A percentile compares a stretch with the other conserved stretches of the same genome.
These are phyloP conservation scores for Probaryconus sp. DNA, from an alignment of 1,140 invertebrate species.

Conservation along the genomic window DNA sequence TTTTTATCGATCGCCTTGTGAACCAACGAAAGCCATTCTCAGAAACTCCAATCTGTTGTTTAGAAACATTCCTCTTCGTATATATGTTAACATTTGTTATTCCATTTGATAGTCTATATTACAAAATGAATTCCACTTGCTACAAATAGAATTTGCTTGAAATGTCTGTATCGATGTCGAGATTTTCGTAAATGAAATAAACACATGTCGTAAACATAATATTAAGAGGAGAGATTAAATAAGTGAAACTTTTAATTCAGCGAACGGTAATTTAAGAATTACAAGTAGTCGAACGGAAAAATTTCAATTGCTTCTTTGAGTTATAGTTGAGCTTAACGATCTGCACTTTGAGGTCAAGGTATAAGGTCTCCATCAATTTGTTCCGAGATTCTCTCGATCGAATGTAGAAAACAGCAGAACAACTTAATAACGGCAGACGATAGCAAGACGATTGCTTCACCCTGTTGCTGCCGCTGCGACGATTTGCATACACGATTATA, in stretches of 20 bases:
- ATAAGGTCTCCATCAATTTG: slow-evolving; percentile 66
- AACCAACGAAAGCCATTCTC: neutral
- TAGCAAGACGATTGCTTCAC: slow-evolving; percentile 75
- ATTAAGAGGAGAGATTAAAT: slow-evolving; percentile 47
- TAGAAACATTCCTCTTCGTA: too few relatives aligned
- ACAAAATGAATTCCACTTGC: too few relatives aligned
- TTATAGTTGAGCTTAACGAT: slow-evolving; percentile 46
- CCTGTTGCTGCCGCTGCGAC: slow-evolving; percentile 67
- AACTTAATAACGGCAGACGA: slow-evolving; percentile 76
- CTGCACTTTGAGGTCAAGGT: slow-evolving; percentile 72
- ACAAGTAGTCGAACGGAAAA: slow-evolving; percentile 47
- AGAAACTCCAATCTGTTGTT: slow-evolving; percentile 11
- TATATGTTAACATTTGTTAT: too few relatives aligned
- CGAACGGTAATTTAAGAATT: slow-evolving; percentile 49
- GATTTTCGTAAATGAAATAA: too few relatives aligned
- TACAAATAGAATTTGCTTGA: too few relatives aligned
- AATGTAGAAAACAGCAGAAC: slow-evolving; percentile 74
- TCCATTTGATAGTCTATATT: too few relatives aligned
- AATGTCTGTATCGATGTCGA: too few relatives aligned
- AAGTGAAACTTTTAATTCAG: slow-evolving; percentile 20
- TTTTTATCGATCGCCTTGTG: slow-evolving; percentile 40
- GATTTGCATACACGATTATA: slow-evolving; percentile 79
- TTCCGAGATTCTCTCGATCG: slow-evolving; percentile 70
- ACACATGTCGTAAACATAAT: too few relatives aligned
- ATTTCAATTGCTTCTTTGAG: slow-evolving; percentile 49